Evolutionary conservation across 2,888 invertebrate genomes (phyloP).

Genomic region (Agrochola circellaris): DNA sequence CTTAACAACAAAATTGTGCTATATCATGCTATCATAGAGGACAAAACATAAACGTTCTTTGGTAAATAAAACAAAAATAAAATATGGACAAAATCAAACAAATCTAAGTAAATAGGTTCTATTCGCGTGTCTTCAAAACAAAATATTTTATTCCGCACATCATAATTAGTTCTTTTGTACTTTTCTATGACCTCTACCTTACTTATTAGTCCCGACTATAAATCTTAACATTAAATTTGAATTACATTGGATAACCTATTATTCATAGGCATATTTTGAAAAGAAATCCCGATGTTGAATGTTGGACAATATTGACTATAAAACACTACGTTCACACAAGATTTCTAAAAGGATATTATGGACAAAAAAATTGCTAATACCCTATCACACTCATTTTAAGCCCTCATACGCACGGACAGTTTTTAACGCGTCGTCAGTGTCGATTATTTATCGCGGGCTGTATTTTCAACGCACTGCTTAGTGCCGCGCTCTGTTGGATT

Average conservation of each 20-base stretch:
- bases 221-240: constrained; percentile 62
- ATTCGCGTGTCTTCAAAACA: constrained; percentile 72
- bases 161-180: constrained; percentile 76
- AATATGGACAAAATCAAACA: constrained; percentile 77
- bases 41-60: constrained; percentile 74
- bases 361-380: neutral
- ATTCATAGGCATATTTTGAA: constrained; percentile 58
- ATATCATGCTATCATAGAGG: constrained; percentile 73
- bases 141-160: constrained; percentile 50
- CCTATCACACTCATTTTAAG: neutral
- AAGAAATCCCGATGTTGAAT: constrained; percentile 40
- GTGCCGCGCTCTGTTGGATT: neutral
- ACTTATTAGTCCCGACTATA: constrained; percentile 74
- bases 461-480: neutral
- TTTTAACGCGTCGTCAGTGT: no score
- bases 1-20: constrained; percentile 89
- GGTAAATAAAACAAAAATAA: constrained; percentile 77
- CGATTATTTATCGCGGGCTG: neutral
- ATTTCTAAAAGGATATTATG: neutral
- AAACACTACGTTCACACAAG: constrained; percentile 45
- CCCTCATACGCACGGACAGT: neutral
- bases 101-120: constrained; percentile 61
- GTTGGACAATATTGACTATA: constrained; percentile 56
- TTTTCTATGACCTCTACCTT: constrained; percentile 80
- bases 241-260: constrained; percentile 53